A percentile compares a stretch with the other conserved stretches of the same genome.
phyloP scores from a whole-genome alignment of 1,140 invertebrate species.

The Bombus sylvicola region DNA sequence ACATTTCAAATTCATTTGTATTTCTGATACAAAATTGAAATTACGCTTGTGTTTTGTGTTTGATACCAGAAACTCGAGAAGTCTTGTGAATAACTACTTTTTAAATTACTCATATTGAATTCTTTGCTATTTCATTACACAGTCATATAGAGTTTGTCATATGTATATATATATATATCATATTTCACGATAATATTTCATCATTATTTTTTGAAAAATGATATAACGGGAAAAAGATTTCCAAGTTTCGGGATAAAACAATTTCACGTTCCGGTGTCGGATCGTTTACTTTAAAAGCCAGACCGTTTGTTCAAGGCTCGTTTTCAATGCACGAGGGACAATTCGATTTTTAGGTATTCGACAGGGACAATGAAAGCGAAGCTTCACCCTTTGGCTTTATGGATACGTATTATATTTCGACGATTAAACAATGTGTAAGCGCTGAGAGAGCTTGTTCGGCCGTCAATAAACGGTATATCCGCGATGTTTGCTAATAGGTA shows the following conservation, averaged over 20 bases:
- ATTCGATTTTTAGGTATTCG: not conserved
- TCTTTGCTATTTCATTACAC: too few species aligned
- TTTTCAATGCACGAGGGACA: not conserved
- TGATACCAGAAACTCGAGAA: too few species aligned
- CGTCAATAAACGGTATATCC: slow-evolving; percentile 26
- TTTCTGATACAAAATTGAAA: too few species aligned
- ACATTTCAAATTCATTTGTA: too few species aligned
- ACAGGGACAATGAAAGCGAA: slow-evolving; percentile 1
- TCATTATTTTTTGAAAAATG: too few species aligned
- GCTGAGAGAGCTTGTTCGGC: slow-evolving; percentile 21
- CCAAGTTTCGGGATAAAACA: not conserved
- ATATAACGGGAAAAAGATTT: not conserved
- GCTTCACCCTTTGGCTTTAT: slow-evolving; percentile 5
- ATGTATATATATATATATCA: too few species aligned
- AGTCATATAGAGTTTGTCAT: too few species aligned
- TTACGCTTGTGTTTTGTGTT: too few species aligned
- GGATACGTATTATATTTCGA: slow-evolving; percentile 22
- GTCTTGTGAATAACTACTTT: too few species aligned
- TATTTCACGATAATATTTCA: not conserved
- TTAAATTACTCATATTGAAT: too few species aligned
- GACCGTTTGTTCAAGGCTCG: not conserved
- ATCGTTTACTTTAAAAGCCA: slow-evolving; percentile 4
- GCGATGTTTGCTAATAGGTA: slow-evolving; percentile 30
- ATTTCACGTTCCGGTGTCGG: not conserved
- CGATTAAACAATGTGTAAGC: slow-evolving; percentile 37